phyloP scores from a whole-genome alignment of 2,113 vertebrate genomes.

The Hydrolagus affinis region DNA sequence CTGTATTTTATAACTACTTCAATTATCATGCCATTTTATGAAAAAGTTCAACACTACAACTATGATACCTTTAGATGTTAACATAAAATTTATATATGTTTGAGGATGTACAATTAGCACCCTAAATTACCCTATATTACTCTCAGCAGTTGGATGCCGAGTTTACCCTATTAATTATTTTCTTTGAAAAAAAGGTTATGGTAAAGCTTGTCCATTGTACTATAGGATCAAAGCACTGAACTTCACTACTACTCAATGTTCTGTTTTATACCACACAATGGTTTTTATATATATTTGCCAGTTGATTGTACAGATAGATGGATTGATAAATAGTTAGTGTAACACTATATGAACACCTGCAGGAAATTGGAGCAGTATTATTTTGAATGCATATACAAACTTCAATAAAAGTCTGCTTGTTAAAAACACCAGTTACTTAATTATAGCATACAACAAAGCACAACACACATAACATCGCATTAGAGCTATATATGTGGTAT shows the following conservation, averaged over 20 bases:
- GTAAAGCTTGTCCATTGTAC: too few relatives aligned
- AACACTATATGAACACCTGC: neutral
- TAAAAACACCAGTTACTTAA: neutral
- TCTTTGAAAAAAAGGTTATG: neutral
- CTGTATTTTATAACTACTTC: neutral
- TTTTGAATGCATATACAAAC: neutral
- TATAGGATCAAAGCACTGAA: neutral
- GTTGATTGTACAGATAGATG: too few relatives aligned
- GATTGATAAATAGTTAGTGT: neutral
- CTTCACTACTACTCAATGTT: neutral
- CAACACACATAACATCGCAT: too few relatives aligned
- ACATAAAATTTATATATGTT: neutral
- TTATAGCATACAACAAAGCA: neutral
- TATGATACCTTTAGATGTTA: neutral
- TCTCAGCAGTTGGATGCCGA: neutral
- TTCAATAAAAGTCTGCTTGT: neutral
- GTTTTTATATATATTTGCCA: neutral
- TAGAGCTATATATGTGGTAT: slow-evolving; percentile 4
- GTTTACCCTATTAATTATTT: neutral
- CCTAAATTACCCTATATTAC: neutral
- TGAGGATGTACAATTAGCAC: neutral
- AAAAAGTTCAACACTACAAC: neutral
- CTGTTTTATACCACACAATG: neutral
- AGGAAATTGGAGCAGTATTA: neutral
- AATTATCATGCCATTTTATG: slow-evolving; percentile 1